Percentiles rank a stretch among this genome's conserved stretches.
phyloP scores from a whole-genome alignment of 2,113 vertebrate genomes.

The Oenanthe melanoleuca region DNA sequence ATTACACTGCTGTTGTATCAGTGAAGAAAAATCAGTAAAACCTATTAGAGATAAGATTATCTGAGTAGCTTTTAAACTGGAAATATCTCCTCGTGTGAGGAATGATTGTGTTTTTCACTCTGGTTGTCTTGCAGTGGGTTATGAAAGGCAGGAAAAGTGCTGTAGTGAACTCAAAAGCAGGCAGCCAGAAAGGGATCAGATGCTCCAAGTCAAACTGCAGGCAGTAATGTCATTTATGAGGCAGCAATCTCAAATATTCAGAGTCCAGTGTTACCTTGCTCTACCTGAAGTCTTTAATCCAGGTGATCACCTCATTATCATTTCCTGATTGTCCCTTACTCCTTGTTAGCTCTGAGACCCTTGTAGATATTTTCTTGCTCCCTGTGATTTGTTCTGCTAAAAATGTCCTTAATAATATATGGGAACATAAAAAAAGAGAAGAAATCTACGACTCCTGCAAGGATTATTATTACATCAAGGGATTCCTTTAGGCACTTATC shows the following conservation, averaged over 20 bases:
- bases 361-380: neutral
- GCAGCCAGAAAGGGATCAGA: neutral
- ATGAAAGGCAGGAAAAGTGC: neutral
- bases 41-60: conserved; percentile 20
- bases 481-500: conserved; percentile 54
- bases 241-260: neutral
- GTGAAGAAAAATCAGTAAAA: conserved; percentile 9
- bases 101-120: neutral
- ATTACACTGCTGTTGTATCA: neutral
- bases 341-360: neutral
- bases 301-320: neutral
- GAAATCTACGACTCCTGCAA: conserved; percentile 8
- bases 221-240: neutral
- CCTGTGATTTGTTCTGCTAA: conserved; percentile 48
- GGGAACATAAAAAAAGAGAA: neutral
- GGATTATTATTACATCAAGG: conserved; percentile 64
- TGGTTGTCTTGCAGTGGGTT: neutral
- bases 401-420: conserved; percentile 44
- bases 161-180: neutral
- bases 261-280: neutral
- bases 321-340: neutral
- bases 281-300: neutral
- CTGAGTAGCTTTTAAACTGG: neutral
- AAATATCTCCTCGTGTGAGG: neutral
- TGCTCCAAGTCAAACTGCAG: neutral